These are phyloP conservation scores for Geococcyx californianus DNA, from an alignment of 2,113 vertebrate genomes.

Conservation along the genomic window DNA sequence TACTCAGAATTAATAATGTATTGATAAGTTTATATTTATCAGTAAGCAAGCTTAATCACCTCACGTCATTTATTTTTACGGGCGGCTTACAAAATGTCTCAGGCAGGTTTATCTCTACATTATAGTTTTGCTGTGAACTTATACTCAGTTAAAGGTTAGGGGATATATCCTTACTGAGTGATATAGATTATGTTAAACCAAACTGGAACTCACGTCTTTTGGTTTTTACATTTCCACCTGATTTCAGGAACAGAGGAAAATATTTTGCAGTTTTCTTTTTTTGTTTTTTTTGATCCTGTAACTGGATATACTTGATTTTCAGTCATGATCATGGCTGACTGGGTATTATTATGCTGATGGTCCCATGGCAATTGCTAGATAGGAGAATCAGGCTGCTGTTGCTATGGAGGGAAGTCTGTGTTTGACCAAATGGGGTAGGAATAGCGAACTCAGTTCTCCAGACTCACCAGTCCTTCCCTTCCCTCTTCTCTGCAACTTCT, in stretches of 20 bases:
- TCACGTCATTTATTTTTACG: neutral
- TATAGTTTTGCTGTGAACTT: neutral
- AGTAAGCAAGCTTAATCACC: neutral
- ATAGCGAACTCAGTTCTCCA: neutral
- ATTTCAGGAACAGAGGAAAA: neutral
- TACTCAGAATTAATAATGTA: neutral
- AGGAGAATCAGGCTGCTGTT: neutral
- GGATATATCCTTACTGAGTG: neutral
- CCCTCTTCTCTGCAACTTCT: neutral
- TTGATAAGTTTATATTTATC: neutral
- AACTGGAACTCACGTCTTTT: neutral
- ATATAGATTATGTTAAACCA: neutral
- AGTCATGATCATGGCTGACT: neutral
- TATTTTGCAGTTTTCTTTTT: neutral
- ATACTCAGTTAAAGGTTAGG: neutral
- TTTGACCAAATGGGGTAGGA: neutral
- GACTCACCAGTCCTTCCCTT: neutral
- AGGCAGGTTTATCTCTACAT: neutral
- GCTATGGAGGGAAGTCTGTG: neutral
- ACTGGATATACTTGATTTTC: neutral
- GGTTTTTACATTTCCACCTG: neutral
- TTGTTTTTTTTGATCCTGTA: neutral
- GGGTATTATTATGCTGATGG: neutral
- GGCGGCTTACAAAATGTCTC: neutral
- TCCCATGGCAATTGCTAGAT: neutral